Percentiles rank a stretch among this genome's conserved stretches.
Evolutionary conservation across 64 coral and sea anemone species (phyloP).

Genomic region (Platygyra sinensis): DNA sequence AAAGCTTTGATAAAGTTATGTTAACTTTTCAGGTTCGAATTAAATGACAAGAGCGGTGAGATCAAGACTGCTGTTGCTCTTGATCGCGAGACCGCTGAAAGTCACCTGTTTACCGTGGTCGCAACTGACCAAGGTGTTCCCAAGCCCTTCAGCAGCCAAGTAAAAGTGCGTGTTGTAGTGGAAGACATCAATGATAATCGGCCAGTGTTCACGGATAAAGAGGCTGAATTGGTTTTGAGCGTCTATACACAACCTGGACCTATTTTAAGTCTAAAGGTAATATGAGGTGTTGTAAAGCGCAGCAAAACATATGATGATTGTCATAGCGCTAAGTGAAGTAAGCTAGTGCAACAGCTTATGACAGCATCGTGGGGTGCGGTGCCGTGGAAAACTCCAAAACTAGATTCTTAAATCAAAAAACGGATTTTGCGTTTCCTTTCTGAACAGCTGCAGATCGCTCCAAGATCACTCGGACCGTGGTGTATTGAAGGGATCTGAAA

Average conservation of each 20-base stretch:
- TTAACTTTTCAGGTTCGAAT: not conserved
- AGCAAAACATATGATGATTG: not conserved
- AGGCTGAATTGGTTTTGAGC: not conserved
- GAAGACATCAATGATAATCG: slow-evolving; percentile 26
- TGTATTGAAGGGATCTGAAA: too few relatives aligned
- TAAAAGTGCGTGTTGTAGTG: not conserved
- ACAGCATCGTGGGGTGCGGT: too few relatives aligned
- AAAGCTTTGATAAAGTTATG: not conserved
- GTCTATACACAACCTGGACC: not conserved
- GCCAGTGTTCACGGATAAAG: not conserved
- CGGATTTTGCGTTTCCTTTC: too few relatives aligned
- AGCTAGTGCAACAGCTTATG: too few relatives aligned
- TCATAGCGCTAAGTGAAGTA: too few relatives aligned
- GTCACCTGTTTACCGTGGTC: not conserved
- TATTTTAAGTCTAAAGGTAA: not conserved
- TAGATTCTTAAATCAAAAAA: too few relatives aligned
- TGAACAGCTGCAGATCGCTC: too few relatives aligned
- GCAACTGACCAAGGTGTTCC: not conserved
- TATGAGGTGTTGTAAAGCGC: not conserved
- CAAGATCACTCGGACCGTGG: too few relatives aligned
- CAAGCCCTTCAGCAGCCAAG: not conserved
- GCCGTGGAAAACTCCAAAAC: too few relatives aligned
- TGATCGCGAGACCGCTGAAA: slow-evolving; percentile 16
- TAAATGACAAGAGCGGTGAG: not conserved
- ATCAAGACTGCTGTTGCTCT: not conserved